phyloP scores from a whole-genome alignment of 1,140 invertebrate genomes.

The Euschistus heros region DNA sequence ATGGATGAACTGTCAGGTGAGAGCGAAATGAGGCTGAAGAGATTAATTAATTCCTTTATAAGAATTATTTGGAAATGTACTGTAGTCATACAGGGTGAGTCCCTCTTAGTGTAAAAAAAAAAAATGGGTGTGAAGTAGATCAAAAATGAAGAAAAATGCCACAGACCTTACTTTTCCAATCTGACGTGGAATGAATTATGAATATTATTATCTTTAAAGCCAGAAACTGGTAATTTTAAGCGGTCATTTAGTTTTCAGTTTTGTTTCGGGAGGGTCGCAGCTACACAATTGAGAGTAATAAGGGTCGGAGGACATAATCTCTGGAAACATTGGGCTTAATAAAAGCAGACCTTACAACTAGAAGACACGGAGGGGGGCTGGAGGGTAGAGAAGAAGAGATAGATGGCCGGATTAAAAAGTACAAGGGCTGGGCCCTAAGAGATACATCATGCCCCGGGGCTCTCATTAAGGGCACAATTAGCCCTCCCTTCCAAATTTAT shows the following conservation, averaged over 20 bases:
- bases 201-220: no score
- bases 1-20: no score
- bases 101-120: no score
- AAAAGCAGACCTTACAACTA: not conserved
- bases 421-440: not conserved
- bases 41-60: no score
- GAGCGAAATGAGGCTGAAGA: no score
- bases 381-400: not conserved
- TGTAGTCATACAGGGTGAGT: no score
- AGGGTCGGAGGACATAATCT: not conserved
- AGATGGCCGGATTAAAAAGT: not conserved
- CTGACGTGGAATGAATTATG: no score
- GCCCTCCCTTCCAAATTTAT: not conserved
- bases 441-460: not conserved
- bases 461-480: constrained; percentile 8
- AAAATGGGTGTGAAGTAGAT: no score
- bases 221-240: no score
- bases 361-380: not conserved
- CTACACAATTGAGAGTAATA: not conserved
- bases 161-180: no score
- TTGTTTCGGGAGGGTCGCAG: not conserved
- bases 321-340: not conserved
- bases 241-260: not conserved
- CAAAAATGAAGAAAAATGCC: no score
- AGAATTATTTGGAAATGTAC: no score